Evolutionary conservation across 53 echinoderm and acorn worm genomes (phyloP).

Genomic region (Holothuria scabra): DNA sequence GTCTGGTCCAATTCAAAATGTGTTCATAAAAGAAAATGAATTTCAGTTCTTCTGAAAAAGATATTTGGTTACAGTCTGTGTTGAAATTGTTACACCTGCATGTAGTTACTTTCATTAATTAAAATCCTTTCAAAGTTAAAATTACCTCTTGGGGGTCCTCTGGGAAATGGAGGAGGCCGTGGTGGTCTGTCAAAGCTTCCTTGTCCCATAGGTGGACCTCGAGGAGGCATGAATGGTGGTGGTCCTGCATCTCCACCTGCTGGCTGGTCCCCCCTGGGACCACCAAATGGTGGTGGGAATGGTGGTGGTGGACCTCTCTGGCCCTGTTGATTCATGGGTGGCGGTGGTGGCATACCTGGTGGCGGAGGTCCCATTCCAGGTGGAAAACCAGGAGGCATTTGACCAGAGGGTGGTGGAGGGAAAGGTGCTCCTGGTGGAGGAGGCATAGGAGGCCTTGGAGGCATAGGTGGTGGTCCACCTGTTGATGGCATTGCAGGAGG

Average conservation of each 20-base stretch:
- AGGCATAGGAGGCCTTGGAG: conserved; percentile 61
- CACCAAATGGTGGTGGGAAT: conserved; percentile 61
- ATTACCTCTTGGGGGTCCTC: conserved; percentile 55
- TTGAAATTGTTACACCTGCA: no score
- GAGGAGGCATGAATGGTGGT: conserved; percentile 46
- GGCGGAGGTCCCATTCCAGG: conserved; percentile 69
- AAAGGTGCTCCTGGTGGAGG: conserved; percentile 51
- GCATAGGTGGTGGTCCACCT: conserved; percentile 57
- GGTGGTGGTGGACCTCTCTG: conserved; percentile 49
- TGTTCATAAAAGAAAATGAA: no score
- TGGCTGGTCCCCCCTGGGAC: conserved; percentile 40
- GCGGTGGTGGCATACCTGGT: conserved; percentile 72
- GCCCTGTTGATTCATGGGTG: neutral
- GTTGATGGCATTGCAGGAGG: conserved; percentile 60
- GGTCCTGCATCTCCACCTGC: conserved; percentile 1
- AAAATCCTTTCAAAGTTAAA: neutral
- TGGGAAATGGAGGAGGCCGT: conserved; percentile 47
- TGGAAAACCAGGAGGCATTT: conserved; percentile 29
- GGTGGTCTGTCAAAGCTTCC: conserved; percentile 31
- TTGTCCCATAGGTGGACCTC: conserved; percentile 44
- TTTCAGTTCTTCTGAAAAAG: no score
- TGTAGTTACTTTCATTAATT: no score
- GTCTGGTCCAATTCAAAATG: no score
- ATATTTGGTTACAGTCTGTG: no score
- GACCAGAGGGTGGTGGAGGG: conserved; percentile 52